Percentiles rank a stretch among this genome's conserved stretches.
Conservation (phyloP, 2,113 vertebrate genomes). For the Tachysurus vachellii region DNA sequence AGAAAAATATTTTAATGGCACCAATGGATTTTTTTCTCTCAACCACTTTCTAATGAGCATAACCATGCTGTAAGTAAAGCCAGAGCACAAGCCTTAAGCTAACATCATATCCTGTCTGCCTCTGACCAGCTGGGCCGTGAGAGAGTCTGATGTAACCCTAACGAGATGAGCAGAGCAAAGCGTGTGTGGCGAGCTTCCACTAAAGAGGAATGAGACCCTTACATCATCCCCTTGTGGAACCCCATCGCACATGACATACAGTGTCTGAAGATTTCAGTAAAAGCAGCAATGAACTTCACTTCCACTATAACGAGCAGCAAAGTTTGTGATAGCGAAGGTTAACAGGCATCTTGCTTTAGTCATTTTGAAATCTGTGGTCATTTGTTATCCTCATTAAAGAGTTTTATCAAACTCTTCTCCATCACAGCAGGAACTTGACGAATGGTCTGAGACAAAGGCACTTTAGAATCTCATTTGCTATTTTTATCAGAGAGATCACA, state of each 20-base stretch:
- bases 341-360: slow-evolving; percentile 33
- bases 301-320: slow-evolving; percentile 40
- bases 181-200: slow-evolving; percentile 58
- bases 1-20: background rate
- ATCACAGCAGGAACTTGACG: slow-evolving; percentile 56
- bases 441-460: slow-evolving; percentile 47
- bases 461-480: slow-evolving; percentile 55
- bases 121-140: slow-evolving; percentile 43
- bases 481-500: slow-evolving; percentile 53
- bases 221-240: slow-evolving; percentile 64
- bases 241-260: slow-evolving; percentile 59
- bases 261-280: slow-evolving; percentile 63
- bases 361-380: slow-evolving; percentile 36
- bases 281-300: slow-evolving; percentile 36
- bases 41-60: slow-evolving; percentile 4
- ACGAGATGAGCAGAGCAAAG: slow-evolving; percentile 62
- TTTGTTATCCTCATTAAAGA: slow-evolving; percentile 50
- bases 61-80: slow-evolving; percentile 1
- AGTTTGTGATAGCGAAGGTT: background rate
- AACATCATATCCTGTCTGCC: slow-evolving; percentile 59
- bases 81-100: slow-evolving; percentile 52
- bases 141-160: slow-evolving; percentile 63
- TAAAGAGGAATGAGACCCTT: slow-evolving; percentile 60
- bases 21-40: slow-evolving; percentile 5
- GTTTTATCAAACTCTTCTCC: slow-evolving; percentile 41